Percentiles rank a stretch among this genome's conserved stretches.
Evolutionary conservation across 2,797 vertebrate genomes (phyloP).

Genomic region (Tauraco hartlaubi): DNA sequence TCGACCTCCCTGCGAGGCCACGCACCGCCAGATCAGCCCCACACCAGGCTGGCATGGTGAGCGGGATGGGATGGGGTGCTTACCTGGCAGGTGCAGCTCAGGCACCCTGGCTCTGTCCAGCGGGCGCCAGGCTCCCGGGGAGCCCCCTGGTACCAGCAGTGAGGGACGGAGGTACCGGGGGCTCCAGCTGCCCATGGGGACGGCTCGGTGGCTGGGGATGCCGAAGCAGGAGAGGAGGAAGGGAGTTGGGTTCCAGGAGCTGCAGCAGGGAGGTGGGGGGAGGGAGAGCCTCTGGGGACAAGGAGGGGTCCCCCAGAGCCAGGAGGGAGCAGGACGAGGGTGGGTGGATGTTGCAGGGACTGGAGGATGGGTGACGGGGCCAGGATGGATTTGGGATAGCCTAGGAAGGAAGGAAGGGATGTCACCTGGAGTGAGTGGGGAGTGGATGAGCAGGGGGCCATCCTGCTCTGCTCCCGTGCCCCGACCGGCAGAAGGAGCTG

Average conservation of each 20-base stretch:
- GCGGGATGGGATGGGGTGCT: neutral
- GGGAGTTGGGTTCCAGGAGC: constrained; percentile 19
- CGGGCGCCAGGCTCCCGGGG: constrained; percentile 1
- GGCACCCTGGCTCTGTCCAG: constrained; percentile 74
- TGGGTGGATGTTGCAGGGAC: constrained; percentile 74
- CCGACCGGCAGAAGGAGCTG: fast-evolving
- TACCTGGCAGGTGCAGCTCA: constrained; percentile 41
- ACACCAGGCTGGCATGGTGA: too few species aligned
- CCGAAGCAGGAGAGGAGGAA: neutral
- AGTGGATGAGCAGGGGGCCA: neutral
- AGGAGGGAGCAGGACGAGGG: constrained; percentile 66
- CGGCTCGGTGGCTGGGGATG: neutral
- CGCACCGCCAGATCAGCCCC: too few species aligned
- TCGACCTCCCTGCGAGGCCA: constrained; percentile 65
- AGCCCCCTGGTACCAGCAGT: constrained; percentile 72
- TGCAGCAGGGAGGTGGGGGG: constrained; percentile 46
- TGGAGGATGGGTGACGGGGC: constrained; percentile 76
- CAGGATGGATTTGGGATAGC: constrained; percentile 68
- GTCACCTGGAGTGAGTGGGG: neutral
- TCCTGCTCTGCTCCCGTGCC: fast-evolving
- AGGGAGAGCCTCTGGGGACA: constrained; percentile 58
- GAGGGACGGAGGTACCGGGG: neutral
- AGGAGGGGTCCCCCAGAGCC: constrained; percentile 36
- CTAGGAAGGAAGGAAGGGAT: constrained; percentile 4
- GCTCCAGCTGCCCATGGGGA: fast-evolving